A percentile compares a stretch with the other conserved stretches of the same genome.
These are phyloP conservation scores for Glossophaga mutica DNA, from an alignment of 2,797 vertebrate genomes.

Conservation along the genomic window DNA sequence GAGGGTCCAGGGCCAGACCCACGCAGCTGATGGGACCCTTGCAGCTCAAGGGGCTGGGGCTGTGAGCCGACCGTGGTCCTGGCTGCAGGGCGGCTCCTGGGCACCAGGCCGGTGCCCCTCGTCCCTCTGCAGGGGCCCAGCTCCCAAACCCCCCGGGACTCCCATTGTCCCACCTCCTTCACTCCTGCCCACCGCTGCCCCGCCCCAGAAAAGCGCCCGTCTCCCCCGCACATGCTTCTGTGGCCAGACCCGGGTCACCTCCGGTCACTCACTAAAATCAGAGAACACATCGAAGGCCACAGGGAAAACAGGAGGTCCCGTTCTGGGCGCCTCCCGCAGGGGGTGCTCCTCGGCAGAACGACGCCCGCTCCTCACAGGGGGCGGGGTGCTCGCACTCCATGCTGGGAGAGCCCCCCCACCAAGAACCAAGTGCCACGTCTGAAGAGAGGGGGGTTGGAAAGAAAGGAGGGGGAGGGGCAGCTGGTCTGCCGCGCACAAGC, in stretches of 20 bases:
- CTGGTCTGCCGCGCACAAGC: background rate
- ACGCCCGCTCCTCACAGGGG: no score
- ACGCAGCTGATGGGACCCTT: background rate
- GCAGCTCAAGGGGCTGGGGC: background rate
- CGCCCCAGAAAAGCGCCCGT: background rate
- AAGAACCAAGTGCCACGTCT: background rate
- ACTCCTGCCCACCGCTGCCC: background rate
- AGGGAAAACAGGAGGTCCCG: background rate
- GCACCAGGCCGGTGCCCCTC: background rate
- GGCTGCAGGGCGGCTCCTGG: background rate
- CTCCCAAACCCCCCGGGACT: background rate
- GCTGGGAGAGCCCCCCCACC: background rate
- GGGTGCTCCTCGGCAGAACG: no score
- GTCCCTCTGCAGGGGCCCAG: background rate
- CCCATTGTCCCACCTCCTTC: rapidly evolving
- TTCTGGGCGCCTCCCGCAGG: no score
- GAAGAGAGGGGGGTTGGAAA: background rate
- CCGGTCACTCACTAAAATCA: background rate
- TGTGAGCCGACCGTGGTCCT: background rate
- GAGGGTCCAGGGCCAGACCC: background rate
- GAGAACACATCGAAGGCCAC: background rate
- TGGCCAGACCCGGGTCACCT: background rate
- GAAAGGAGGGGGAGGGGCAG: background rate
- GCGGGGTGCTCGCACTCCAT: background rate
- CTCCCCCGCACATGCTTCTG: background rate